Base-by-base conservation (phyloP, 2,113 vertebrate genomes). In the Oxygymnocypris stewartii region DNA sequence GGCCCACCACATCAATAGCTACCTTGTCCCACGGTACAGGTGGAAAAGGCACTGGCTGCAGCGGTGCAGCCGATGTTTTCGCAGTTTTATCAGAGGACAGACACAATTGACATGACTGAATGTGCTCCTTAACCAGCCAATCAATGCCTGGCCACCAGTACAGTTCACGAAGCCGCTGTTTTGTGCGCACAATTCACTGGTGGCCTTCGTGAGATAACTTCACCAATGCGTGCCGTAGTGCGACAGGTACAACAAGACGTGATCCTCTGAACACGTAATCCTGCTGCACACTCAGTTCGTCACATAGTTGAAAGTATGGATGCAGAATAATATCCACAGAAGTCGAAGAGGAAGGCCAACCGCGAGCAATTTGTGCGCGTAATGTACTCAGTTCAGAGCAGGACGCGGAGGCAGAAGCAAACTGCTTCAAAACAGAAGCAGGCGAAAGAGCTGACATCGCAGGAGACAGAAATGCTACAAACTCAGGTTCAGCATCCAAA, bases 11-110 rank as follows among this genome's bases (percentile, higher is more conserved):
- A 57, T 87, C 85, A 42, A 88, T n/a, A 14, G 84, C 61, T 37
- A 88, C 5, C 35, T 88, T 88, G 6, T 88, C 23, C 84, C 82
- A 88, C 6, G 82, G 71, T 16, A 25, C 51, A 37, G 31, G 61
- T 2, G 51, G 83, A 47, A 57, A 28, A 61, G 76, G 76, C 40
- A 85, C 86, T 6, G 54, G 76, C 20, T 31, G 18, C 35, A 81
- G 37, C 4, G 65, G 74, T 14, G 54, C 14, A 25, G 18, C 16
- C 3, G 25, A 44, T 3, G 74, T 78, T 4, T 23, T 73, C 1
- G 87, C 65, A 80, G 82, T 85, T 31, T 85, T 88, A n/a, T 73
- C 47, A 59, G 79, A 51, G 25, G 78, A 49, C 2, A 73, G 13
- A 28, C 83, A 88, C n/a, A 79, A 77, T 31, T 49, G 0, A 47